phyloP scores from a whole-genome alignment of 2,797 vertebrate species.

The Cryptoprocta ferox region DNA sequence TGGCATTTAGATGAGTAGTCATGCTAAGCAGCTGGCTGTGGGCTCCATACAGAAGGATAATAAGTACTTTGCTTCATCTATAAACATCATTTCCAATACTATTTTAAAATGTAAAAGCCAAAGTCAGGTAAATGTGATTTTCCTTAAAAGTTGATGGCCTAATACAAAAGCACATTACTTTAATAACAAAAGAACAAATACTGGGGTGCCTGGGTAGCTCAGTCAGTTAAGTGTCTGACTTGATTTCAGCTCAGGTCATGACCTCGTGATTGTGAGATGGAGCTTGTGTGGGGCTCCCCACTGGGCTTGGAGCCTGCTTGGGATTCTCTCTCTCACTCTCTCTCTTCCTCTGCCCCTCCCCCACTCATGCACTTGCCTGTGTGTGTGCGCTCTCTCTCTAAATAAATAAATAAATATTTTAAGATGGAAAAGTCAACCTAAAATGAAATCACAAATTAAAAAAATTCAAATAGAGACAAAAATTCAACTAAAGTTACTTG shows the following conservation, averaged over 20 bases:
- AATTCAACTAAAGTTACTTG: not conserved
- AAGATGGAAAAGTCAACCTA: not conserved
- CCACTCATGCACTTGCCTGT: no score
- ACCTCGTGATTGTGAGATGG: no score
- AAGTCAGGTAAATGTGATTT: not conserved
- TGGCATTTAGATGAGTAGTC: constrained; percentile 65
- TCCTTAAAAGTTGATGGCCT: constrained; percentile 1
- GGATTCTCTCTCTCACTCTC: no score
- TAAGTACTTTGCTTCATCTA: constrained; percentile 82
- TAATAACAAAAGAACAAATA: not conserved
- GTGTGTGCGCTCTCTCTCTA: no score
- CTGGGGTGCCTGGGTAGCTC: no score
- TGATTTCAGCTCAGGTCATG: no score
- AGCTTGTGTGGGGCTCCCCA: no score
- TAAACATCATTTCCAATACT: constrained; percentile 80
- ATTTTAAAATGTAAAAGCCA: not conserved
- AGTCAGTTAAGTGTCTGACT: no score
- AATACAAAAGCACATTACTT: not conserved
- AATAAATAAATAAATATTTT: not conserved
- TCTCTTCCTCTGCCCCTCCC: no score
- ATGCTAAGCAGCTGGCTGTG: constrained; percentile 77
- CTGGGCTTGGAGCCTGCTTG: no score
- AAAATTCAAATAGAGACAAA: not conserved
- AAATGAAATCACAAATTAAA: constrained; percentile 9
- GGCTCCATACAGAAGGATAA: constrained; percentile 27